phyloP scores from a whole-genome alignment of 2,113 vertebrate species.

The Rhinopithecus roxellana region DNA sequence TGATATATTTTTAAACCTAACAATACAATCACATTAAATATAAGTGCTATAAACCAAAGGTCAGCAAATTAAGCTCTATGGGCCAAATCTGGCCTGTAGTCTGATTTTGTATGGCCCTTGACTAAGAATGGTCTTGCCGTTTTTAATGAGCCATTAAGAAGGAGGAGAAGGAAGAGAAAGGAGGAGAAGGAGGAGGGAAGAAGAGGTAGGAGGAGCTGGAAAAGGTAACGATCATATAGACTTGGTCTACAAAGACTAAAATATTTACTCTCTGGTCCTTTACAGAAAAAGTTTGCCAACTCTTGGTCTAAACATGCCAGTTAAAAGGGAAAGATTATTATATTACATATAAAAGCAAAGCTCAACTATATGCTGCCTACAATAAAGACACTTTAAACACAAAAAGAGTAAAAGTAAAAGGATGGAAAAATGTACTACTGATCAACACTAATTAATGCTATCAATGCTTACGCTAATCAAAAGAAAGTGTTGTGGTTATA shows the following conservation, averaged over 20 bases:
- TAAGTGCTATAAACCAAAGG: neutral
- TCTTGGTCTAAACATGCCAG: neutral
- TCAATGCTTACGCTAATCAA: neutral
- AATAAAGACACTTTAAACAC: neutral
- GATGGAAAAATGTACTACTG: neutral
- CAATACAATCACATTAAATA: neutral
- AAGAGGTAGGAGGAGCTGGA: neutral
- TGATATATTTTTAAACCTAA: neutral
- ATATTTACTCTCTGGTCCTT: neutral
- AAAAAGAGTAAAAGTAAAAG: neutral
- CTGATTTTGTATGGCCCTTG: neutral
- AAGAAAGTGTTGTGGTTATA: neutral
- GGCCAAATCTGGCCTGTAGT: neutral
- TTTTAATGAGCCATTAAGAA: neutral
- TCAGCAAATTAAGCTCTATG: neutral
- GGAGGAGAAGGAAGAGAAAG: neutral
- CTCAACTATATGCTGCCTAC: neutral
- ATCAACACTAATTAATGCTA: neutral
- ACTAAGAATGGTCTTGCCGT: neutral
- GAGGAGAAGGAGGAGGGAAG: neutral
- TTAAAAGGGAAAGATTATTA: neutral
- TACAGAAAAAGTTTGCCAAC: neutral
- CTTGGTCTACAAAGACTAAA: neutral
- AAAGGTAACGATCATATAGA: neutral
- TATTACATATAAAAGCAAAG: neutral